Evolutionary conservation across 1,140 invertebrate species (phyloP).

Genomic region (Lucilia sericata): DNA sequence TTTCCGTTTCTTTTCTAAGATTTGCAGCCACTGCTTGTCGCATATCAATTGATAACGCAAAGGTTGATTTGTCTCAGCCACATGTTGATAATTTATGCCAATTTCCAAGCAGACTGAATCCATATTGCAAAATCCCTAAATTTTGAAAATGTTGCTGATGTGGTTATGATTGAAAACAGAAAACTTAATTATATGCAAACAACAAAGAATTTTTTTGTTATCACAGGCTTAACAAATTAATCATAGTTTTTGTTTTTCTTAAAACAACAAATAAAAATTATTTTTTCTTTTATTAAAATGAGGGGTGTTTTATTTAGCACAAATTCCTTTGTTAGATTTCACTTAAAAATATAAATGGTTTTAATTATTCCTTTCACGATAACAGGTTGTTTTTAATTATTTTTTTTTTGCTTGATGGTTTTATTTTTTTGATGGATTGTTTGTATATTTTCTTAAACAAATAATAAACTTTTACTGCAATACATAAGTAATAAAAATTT

Average conservation of each 20-base stretch:
- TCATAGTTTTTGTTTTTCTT: neutral
- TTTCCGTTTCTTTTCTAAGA: slow-evolving; percentile 71
- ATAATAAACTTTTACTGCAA: too few species aligned
- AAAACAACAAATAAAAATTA: neutral
- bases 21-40: slow-evolving; percentile 77
- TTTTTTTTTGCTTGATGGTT: too few species aligned
- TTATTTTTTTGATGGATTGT: too few species aligned
- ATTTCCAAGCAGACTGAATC: slow-evolving; percentile 74
- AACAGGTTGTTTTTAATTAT: neutral
- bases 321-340: too few species aligned
- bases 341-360: too few species aligned
- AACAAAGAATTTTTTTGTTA: neutral
- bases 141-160: neutral
- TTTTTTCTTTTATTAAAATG: neutral
- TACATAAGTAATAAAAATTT: too few species aligned
- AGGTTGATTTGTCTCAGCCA: slow-evolving; percentile 71
- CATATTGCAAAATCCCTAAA: slow-evolving; percentile 63
- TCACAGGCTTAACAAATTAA: neutral
- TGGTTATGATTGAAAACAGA: too few species aligned
- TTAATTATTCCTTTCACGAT: neutral
- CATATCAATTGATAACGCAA: slow-evolving; percentile 74
- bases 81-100: slow-evolving; percentile 74
- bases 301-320: neutral
- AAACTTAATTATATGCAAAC: neutral
- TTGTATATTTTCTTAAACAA: too few species aligned